Evolutionary conservation across 2,888 invertebrate genomes (phyloP).

Genomic region (Tenthredo distinguenda): DNA sequence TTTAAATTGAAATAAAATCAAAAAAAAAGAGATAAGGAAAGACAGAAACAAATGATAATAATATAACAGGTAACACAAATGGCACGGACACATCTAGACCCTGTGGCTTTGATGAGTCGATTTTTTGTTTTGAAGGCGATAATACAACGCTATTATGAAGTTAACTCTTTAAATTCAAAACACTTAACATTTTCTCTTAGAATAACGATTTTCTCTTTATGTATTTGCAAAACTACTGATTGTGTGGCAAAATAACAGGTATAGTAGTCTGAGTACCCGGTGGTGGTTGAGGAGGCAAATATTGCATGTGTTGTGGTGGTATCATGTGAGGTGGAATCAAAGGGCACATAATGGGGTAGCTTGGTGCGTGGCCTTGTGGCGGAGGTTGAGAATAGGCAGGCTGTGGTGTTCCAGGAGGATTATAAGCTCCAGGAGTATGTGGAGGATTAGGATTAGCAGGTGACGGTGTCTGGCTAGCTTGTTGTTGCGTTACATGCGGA

Average conservation of each 20-base stretch:
- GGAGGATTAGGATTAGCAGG: slow-evolving; percentile 78
- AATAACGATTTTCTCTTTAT: slow-evolving; percentile 64
- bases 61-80: slow-evolving; percentile 10
- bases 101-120: slow-evolving; percentile 38
- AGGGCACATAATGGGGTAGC: slow-evolving; percentile 83
- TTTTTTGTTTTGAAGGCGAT: not conserved
- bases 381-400: slow-evolving; percentile 82
- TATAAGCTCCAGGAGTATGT: slow-evolving; percentile 81
- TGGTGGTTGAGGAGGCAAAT: slow-evolving; percentile 79
- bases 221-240: slow-evolving; percentile 77
- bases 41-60: slow-evolving; percentile 11
- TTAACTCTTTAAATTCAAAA: slow-evolving; percentile 60
- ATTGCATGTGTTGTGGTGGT: slow-evolving; percentile 80
- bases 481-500: slow-evolving; percentile 74
- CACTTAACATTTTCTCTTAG: slow-evolving; percentile 46
- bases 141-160: slow-evolving; percentile 47
- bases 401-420: slow-evolving; percentile 77
- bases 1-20: not conserved
- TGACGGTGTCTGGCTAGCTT: slow-evolving; percentile 75
- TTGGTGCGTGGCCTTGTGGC: slow-evolving; percentile 79
- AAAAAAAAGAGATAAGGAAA: not conserved
- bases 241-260: slow-evolving; percentile 78
- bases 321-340: slow-evolving; percentile 79
- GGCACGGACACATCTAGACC: slow-evolving; percentile 18
- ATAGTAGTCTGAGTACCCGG: slow-evolving; percentile 77